Conservation (phyloP, 1,140 invertebrate species). For the Drosophila parvula region DNA sequence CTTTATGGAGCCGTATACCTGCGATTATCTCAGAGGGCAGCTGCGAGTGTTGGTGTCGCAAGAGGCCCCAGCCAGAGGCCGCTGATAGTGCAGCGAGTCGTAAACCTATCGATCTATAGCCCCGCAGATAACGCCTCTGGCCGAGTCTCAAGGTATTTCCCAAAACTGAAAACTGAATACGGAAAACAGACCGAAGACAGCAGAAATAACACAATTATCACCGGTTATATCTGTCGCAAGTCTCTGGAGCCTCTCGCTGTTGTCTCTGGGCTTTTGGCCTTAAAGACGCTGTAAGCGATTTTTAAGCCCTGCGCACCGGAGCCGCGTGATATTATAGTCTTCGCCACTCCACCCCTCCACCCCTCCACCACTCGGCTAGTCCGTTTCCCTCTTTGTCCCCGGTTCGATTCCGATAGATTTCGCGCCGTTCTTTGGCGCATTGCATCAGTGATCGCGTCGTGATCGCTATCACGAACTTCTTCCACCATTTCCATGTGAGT, state of each 20-base stretch:
- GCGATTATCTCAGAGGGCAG: constrained; percentile 57
- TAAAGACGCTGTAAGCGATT: constrained; percentile 80
- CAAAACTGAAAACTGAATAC: constrained; percentile 9
- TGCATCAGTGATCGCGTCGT: constrained; percentile 35
- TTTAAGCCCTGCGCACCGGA: constrained; percentile 60
- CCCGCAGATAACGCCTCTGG: constrained; percentile 55
- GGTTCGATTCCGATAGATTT: constrained; percentile 15
- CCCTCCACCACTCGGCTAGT: neutral
- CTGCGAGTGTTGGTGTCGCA: constrained; percentile 50
- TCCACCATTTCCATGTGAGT: constrained; percentile 25
- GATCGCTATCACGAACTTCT: constrained; percentile 39
- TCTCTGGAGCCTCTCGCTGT: constrained; percentile 25
- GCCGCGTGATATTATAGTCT: constrained; percentile 64
- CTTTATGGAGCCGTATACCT: constrained; percentile 21
- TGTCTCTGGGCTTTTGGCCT: constrained; percentile 58
- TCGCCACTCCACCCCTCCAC: neutral
- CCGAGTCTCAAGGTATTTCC: constrained; percentile 33
- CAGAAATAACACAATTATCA: constrained; percentile 25
- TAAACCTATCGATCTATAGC: constrained; percentile 73
- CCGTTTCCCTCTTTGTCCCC: neutral
- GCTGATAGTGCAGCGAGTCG: constrained; percentile 60
- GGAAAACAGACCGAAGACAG: neutral
- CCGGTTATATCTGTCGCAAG: constrained; percentile 17
- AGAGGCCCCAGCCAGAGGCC: constrained; percentile 48
- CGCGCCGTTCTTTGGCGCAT: constrained; percentile 9